phyloP scores from a whole-genome alignment of 2,113 vertebrate species.

The Petrocephalus microphthalmus region DNA sequence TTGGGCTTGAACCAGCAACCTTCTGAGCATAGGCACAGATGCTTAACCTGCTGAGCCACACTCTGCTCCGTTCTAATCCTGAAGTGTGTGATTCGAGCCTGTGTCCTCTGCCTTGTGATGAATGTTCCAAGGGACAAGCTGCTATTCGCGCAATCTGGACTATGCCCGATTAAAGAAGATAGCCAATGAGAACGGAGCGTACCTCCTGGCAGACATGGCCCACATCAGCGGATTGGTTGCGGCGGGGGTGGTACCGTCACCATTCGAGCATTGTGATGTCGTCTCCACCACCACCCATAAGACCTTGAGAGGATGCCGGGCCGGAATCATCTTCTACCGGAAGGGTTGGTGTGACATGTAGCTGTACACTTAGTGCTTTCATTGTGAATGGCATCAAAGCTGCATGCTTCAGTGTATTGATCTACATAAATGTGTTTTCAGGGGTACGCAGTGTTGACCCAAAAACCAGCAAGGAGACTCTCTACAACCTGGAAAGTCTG shows the following conservation, averaged over 20 bases:
- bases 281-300: slow-evolving; percentile 95
- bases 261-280: slow-evolving; percentile 81
- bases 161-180: slow-evolving; percentile 79
- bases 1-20: too few species aligned
- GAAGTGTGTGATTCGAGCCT: not conserved
- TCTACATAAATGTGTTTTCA: slow-evolving; percentile 33
- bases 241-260: slow-evolving; percentile 78
- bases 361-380: not conserved
- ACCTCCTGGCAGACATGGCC: slow-evolving; percentile 91
- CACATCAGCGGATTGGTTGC: slow-evolving; percentile 93
- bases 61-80: not conserved
- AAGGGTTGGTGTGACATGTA: slow-evolving; percentile 66
- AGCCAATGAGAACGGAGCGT: slow-evolving; percentile 71
- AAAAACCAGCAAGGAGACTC: slow-evolving; percentile 78
- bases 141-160: slow-evolving; percentile 90
- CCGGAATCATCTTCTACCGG: slow-evolving; percentile 88
- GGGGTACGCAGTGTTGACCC: slow-evolving; percentile 77
- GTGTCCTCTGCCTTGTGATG: not conserved
- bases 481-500: slow-evolving; percentile 81
- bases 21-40: too few species aligned
- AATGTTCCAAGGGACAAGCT: slow-evolving; percentile 73
- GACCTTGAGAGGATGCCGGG: slow-evolving; percentile 85
- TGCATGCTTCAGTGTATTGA: not conserved
- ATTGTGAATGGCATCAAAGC: not conserved
- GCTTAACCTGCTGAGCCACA: too few species aligned